phyloP scores from a whole-genome alignment of 2,113 vertebrate genomes.

The Alces alces region DNA sequence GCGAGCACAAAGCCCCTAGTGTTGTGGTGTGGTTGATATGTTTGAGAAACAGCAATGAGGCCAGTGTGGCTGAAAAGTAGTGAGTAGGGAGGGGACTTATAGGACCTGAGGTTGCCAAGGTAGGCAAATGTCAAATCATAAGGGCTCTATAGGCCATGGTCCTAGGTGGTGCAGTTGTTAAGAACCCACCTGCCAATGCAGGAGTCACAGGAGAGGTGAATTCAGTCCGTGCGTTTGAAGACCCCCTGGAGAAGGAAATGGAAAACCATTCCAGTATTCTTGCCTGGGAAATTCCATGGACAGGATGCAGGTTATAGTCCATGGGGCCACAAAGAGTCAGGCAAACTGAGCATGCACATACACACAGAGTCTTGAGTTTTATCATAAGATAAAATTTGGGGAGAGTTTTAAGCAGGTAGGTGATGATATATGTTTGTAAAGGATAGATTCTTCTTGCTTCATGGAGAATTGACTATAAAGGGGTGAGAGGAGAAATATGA shows the following conservation, averaged over 20 bases:
- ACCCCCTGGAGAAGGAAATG: not conserved
- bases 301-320: not conserved
- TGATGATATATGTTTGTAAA: not conserved
- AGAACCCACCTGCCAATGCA: not conserved
- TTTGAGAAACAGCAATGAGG: not conserved
- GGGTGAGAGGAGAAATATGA: not conserved
- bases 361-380: not conserved
- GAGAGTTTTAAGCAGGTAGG: not conserved
- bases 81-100: not conserved
- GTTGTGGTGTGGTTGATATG: not conserved
- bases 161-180: not conserved
- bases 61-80: not conserved
- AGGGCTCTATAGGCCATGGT: not conserved
- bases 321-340: not conserved
- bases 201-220: fast-evolving
- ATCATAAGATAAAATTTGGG: not conserved
- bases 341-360: not conserved
- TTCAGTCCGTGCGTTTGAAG: not conserved
- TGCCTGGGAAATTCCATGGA: not conserved
- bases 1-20: too few species aligned
- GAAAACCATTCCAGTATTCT: not conserved
- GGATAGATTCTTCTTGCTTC: not conserved
- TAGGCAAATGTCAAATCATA: not conserved
- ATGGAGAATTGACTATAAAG: not conserved
- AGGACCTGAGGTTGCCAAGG: not conserved